Evolutionary conservation across 2,888 invertebrate species (phyloP).

Genomic region (Ormyrus nitidulus): DNA sequence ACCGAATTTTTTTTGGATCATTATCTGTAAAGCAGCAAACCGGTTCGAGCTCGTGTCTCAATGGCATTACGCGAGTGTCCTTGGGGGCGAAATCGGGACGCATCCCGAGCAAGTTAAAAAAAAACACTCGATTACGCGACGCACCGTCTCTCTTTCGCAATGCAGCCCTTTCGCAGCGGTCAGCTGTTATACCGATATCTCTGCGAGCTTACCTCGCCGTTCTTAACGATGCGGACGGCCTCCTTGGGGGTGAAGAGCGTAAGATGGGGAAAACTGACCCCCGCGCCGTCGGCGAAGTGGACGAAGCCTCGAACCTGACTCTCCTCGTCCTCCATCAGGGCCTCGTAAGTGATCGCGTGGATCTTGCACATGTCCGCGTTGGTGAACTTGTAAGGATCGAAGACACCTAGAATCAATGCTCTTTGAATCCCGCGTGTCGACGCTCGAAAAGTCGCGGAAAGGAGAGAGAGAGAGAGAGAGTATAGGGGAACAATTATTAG

Average conservation of each 20-base stretch:
- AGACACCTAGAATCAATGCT: slow-evolving; percentile 79
- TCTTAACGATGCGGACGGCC: slow-evolving; percentile 87
- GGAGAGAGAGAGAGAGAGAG: slow-evolving; percentile 3
- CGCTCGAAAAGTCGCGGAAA: slow-evolving; percentile 5
- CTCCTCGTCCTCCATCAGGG: slow-evolving; percentile 88
- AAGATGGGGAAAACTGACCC: slow-evolving; percentile 85
- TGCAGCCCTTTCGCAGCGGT: no score
- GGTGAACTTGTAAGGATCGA: slow-evolving; percentile 86
- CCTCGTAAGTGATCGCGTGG: slow-evolving; percentile 86
- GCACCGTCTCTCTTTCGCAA: no score
- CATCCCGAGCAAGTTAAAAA: not conserved
- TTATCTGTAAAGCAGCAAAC: slow-evolving; percentile 14
- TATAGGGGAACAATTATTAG: not conserved
- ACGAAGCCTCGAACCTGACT: slow-evolving; percentile 87
- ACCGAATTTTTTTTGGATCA: slow-evolving; percentile 3
- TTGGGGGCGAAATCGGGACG: not conserved
- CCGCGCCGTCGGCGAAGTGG: slow-evolving; percentile 86
- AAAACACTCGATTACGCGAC: not conserved
- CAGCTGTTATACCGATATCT: no score
- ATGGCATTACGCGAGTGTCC: slow-evolving; percentile 9
- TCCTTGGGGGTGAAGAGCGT: slow-evolving; percentile 87
- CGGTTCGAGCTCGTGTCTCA: slow-evolving; percentile 18
- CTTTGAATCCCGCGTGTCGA: not conserved
- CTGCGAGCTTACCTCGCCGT: slow-evolving; percentile 82
- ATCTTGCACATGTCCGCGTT: slow-evolving; percentile 87